Base-by-base conservation (phyloP, 2,888 invertebrate genomes). In the Lottia gigantea region DNA sequence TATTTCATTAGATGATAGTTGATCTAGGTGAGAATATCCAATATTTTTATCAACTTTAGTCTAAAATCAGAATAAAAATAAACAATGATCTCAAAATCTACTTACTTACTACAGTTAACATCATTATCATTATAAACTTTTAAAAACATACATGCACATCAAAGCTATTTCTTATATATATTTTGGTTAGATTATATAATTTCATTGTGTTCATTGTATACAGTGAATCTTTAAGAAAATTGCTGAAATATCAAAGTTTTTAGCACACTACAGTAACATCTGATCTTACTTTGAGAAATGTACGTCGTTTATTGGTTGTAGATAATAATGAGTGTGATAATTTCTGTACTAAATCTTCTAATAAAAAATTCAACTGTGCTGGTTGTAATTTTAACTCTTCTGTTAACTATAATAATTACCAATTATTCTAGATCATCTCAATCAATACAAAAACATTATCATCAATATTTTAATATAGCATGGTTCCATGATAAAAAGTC, bases 271-370 rank as follows among this genome's bases (percentile, higher is more conserved):
- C n/a, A n/a, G n/a, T n/a, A n/a, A n/a, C n/a, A n/a, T 64, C 8
- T 11, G 1, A 6, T 40, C 11, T 68, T 70, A 85, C 85, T 79
- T 85, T 86, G 49, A 81, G 76, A 70, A 82, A 82, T 23, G 55
- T 23, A 40, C 78, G 78, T 66, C 81, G 71, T 68, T 83, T 84
- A 11, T 80, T 74, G 7, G 86, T 76, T 11, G 84, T 80, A 6
- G 84, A 78, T 23, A 84, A 76, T 14, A 90, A 81, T 16, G 82
- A 78, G 74, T 89, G 88, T 46, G 90, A 89, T 55, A 93, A 79
- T 87, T 93, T 93, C 4, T 85, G 82, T 12, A 91, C 89, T 64
- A 92, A 88, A 85, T 93, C 93, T 64, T 91, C 90, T 67, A 93
- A 82, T 46, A 91, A 81, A 75, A 89, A 90, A 61, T 88, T 81